phyloP scores from a whole-genome alignment of 2,797 vertebrate genomes.

The Odontamblyopus lacepedii region DNA sequence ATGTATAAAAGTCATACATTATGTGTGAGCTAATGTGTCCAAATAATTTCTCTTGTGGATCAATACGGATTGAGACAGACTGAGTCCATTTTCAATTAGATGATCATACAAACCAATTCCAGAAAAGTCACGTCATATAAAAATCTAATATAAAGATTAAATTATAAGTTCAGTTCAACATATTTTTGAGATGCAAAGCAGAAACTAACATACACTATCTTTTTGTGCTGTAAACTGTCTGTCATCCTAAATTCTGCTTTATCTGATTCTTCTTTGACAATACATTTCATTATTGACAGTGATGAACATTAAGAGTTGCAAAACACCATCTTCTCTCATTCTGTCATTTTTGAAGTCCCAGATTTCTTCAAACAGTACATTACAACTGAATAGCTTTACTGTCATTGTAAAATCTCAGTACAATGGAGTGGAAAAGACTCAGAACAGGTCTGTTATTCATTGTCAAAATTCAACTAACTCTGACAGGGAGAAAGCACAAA shows the following conservation, averaged over 20 bases:
- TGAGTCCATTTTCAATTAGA: too few relatives aligned
- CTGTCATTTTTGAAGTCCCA: not conserved
- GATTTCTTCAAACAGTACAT: constrained; percentile 10
- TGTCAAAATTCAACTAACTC: not conserved
- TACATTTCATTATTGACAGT: not conserved
- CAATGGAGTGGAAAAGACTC: not conserved
- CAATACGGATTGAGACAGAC: too few relatives aligned
- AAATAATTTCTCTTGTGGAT: too few relatives aligned
- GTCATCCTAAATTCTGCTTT: not conserved
- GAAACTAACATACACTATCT: not conserved
- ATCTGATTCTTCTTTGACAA: constrained; percentile 1
- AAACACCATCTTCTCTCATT: not conserved
- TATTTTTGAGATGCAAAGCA: not conserved
- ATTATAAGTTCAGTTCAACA: not conserved
- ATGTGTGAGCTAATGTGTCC: too few relatives aligned
- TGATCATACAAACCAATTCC: not conserved
- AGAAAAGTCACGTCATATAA: not conserved
- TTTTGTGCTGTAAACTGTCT: not conserved
- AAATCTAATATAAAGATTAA: not conserved
- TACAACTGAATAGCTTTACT: constrained; percentile 3
- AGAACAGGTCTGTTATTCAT: constrained; percentile 1
- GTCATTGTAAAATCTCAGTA: constrained; percentile 1
- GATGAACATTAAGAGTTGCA: not conserved
- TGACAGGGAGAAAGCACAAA: not conserved
- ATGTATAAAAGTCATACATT: not conserved